Evolutionary conservation across 2,113 vertebrate species (phyloP), one percentile per base, ranked within the genome.

Genomic region (Pyxicephalus adspersus): DNA sequence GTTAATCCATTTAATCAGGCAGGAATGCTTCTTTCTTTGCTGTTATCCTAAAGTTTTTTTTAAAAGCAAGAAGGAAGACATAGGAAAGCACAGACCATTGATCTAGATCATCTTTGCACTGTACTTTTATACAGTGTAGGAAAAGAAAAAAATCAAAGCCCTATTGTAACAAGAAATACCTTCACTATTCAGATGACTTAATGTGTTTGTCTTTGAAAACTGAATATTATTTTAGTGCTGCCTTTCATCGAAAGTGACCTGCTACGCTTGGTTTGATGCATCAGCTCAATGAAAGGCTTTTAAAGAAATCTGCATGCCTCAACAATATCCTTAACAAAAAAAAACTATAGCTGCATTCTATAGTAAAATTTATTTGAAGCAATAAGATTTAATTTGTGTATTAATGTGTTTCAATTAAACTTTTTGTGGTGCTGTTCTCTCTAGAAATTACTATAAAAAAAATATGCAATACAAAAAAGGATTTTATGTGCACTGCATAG

Each of bases 1-100:
- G 60, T 61, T 73, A 73, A 81, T 81, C 79, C 68, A 60, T 58
- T 82, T 75, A 82, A 66, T 75, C 60, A 75, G 71, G n/a, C 51
- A 75, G 63, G 80, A 82, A 82, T 65, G 71, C 31, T 75, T 25
- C 22, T 19, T 26, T 74, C 70, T 68, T 52, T 57, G 19, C 57
- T 38, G 9, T 65, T 82, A 58, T 82, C 70, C 68, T 64, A 25
- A 64, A 71, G 61, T 58, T 70, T 81, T 81, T n/a, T 65, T 55
- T 75, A 15, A 20, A 64, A 57, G 8, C 28, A 54, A 64, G 66
- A 80, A 57, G 64, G 26, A 57, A 61, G 61, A 74, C 18, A 50
- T 64, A 54, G 54, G 4, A 22, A 63, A 31, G 45, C 60, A 50
- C 50, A 57, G 50, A 66, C 73, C 60, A 73, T 29, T 52, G 38